Percentiles rank a stretch among this genome's conserved stretches.
Conservation (phyloP, 64 coral and sea anemone species). For the Orbicella faveolata region DNA sequence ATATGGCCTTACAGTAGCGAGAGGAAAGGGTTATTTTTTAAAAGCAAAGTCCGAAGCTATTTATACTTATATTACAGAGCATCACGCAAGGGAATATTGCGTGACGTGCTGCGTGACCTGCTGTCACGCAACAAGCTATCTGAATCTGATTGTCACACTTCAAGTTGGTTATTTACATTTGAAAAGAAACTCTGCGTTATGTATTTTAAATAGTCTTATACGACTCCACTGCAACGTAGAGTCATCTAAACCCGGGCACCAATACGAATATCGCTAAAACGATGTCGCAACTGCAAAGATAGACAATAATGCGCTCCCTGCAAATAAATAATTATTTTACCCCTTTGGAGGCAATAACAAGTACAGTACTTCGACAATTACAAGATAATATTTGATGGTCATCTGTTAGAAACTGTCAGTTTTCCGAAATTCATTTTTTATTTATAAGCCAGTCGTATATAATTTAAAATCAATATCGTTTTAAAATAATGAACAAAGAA, state of each 20-base stretch:
- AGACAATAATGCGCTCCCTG: too few relatives aligned
- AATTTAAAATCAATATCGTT: background rate
- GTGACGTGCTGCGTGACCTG: too few relatives aligned
- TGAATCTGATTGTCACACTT: background rate
- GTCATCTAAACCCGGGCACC: background rate
- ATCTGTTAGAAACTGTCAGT: background rate
- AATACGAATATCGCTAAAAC: background rate
- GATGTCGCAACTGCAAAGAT: too few relatives aligned
- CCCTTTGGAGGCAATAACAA: too few relatives aligned
- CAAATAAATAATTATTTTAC: too few relatives aligned
- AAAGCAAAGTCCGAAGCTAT: too few relatives aligned
- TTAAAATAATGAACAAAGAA: background rate
- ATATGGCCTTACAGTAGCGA: background rate
- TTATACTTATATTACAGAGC: too few relatives aligned
- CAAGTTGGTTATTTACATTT: background rate
- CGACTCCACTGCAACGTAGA: background rate
- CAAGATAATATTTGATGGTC: background rate
- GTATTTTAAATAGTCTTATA: too few relatives aligned
- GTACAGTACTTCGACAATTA: background rate
- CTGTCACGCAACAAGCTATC: background rate
- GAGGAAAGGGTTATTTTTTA: background rate
- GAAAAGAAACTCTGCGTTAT: background rate
- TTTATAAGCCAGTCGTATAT: background rate
- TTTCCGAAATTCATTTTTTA: background rate
- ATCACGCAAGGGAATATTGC: background rate